phyloP scores from a whole-genome alignment of 2,113 vertebrate species.

The Lathamus discolor region DNA sequence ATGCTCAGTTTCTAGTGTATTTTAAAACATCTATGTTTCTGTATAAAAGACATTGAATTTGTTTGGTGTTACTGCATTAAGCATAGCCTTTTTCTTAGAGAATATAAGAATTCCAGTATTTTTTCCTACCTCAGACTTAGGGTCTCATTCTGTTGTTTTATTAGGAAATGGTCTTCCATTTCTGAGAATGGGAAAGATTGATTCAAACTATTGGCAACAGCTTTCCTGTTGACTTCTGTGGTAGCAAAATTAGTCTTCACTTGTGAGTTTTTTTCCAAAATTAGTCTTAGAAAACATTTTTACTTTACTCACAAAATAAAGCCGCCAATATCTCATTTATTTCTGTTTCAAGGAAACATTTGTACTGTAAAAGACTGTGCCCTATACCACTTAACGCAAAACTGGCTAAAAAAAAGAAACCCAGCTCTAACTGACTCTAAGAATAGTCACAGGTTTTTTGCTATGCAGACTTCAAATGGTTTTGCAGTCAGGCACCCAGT shows the following conservation, averaged over 20 bases:
- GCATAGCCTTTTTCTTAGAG: background rate
- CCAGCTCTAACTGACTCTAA: background rate
- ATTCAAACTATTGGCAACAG: background rate
- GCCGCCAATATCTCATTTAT: background rate
- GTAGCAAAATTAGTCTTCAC: background rate
- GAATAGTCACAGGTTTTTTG: background rate
- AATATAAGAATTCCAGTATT: background rate
- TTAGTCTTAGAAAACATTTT: background rate
- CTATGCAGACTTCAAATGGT: background rate
- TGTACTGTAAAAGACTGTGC: background rate
- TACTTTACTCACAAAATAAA: background rate
- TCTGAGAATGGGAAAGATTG: background rate
- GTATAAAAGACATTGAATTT: background rate
- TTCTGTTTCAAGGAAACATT: background rate
- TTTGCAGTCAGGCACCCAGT: background rate
- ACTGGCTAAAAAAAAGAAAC: background rate
- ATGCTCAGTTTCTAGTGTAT: background rate
- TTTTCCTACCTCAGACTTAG: background rate
- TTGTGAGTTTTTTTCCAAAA: background rate
- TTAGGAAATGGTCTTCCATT: background rate
- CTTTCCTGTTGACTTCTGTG: background rate
- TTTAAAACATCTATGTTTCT: background rate
- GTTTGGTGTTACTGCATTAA: background rate
- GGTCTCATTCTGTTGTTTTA: background rate
- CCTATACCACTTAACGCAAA: background rate